Conservation (phyloP, 2,113 vertebrate species). For the Erythrocebus patas region DNA sequence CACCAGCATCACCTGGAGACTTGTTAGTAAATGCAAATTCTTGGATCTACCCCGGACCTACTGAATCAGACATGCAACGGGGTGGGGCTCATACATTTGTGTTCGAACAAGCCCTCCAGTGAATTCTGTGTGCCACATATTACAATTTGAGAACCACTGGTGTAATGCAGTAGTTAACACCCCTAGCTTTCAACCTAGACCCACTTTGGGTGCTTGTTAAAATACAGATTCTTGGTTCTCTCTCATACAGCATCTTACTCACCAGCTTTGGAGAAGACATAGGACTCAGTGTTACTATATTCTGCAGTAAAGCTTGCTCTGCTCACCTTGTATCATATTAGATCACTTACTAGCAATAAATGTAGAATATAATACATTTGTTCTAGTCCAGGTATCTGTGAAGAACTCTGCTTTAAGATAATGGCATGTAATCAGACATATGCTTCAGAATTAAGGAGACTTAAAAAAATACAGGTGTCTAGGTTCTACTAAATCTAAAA, state of each 20-base stretch:
- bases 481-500: neutral
- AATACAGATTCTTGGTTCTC: neutral
- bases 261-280: neutral
- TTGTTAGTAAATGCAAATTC: neutral
- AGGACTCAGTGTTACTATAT: neutral
- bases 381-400: neutral
- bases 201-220: neutral
- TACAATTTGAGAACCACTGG: neutral
- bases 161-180: neutral
- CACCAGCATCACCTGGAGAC: neutral
- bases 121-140: neutral
- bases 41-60: neutral
- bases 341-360: neutral
- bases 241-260: neutral
- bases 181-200: neutral
- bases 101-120: neutral
- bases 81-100: neutral
- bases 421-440: neutral
- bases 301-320: neutral
- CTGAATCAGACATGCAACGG: neutral
- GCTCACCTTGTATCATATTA: neutral
- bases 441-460: neutral
- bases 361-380: neutral
- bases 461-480: neutral
- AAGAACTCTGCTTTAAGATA: constrained; percentile 15